Evolutionary conservation across 2,797 vertebrate species (phyloP), one percentile per base, ranked within the genome.

Genomic region (Gadopsis marmoratus): DNA sequence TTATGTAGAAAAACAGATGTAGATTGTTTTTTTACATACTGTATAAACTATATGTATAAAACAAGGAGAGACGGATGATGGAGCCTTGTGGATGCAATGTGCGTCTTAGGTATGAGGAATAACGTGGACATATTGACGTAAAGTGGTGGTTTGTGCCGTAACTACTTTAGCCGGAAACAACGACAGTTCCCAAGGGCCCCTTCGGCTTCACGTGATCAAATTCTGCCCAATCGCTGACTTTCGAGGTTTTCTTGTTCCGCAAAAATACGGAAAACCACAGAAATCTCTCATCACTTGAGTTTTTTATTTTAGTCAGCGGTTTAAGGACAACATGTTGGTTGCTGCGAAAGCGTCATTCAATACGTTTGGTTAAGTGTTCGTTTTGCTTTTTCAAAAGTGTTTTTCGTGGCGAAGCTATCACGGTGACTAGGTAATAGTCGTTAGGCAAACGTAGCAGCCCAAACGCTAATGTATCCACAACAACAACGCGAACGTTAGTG

Each of bases 211-310:
- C 81, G 78, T 86, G 71, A 84, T 58, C 3, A 13, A 4, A 47
- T 65, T 56, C 55, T 31, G 62, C 31, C 92, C 91, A 93, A 93
- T 93, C 87, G 37, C 13, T n/a, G 45, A 4, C 26, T 78, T 78
- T 68, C 71, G 85, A 84, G 83, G 85, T 35, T 81, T 81, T 78
- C 80, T 86, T 13, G 47, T 72, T 19, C 50, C 7, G 43, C 58
- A 69, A 82, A 88, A 92, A 85, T 26, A 82, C 68, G 75, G 88
- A 92, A 91, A 78, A 53, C 26, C 26, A 69, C 55, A 76, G 9
- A 69, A 3, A 0, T 0, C 17, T 59, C 7, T 61, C 0, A 0
- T 37, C 17, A 31, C 1, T 43, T 12, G 23, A 2, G 7, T 31
- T 61, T 14, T 17, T 4, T 31, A 11, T 14, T 68, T 54, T 33